phyloP scores from a whole-genome alignment of 2,797 vertebrate species.

The Psittacula derbiana region DNA sequence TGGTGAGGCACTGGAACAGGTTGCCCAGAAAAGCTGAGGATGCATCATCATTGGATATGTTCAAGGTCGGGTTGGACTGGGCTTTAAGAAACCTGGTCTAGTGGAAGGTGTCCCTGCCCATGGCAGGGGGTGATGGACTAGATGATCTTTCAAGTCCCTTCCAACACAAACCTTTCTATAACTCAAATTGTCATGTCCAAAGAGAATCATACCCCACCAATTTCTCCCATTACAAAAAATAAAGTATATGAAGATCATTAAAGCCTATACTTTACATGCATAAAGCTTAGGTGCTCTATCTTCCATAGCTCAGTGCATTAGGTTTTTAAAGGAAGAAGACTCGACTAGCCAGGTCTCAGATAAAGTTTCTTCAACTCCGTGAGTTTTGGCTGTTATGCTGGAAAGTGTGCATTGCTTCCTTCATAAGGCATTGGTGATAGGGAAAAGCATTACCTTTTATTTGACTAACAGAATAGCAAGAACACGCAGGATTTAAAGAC shows the following conservation, averaged over 20 bases:
- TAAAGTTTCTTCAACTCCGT: not conserved
- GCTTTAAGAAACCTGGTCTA: not conserved
- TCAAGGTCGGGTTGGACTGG: not conserved
- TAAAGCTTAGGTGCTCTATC: not conserved
- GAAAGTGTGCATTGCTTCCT: not conserved
- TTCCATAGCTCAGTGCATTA: not conserved
- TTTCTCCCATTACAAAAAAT: not conserved
- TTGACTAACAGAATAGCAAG: not conserved
- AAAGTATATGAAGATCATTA: not conserved
- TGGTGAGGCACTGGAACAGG: not conserved
- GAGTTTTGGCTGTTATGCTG: not conserved
- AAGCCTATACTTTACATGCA: not conserved
- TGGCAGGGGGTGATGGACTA: not conserved
- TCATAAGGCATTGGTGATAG: not conserved
- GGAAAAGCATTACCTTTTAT: not conserved
- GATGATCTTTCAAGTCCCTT: not conserved
- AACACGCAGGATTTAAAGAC: not conserved
- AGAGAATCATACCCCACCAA: not conserved
- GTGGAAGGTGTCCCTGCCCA: not conserved
- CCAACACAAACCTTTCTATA: not conserved
- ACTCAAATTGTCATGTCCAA: not conserved
- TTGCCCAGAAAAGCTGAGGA: not conserved
- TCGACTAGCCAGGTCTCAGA: not conserved
- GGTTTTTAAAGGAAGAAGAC: not conserved
- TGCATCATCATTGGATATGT: rapidly evolving